phyloP scores from a whole-genome alignment of 2,888 invertebrate species.

The Meganola albula region DNA sequence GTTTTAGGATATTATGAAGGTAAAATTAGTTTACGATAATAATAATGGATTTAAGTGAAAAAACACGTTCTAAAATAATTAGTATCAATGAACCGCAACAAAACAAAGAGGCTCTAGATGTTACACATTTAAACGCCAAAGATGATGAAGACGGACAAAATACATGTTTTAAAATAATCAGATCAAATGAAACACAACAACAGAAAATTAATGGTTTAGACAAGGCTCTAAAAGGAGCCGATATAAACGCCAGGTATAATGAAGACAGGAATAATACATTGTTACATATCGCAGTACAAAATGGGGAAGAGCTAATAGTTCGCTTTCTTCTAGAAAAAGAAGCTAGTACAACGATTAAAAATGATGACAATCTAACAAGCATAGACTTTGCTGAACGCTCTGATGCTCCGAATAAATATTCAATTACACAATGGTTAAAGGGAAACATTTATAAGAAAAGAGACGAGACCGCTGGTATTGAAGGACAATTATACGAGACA shows the following conservation, averaged over 20 bases:
- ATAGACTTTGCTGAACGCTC: slow-evolving; percentile 18
- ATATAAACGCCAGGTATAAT: slow-evolving; percentile 28
- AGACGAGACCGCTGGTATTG: slow-evolving; percentile 21
- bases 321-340: slow-evolving; percentile 21
- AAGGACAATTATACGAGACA: slow-evolving; percentile 29
- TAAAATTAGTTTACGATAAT: too few species aligned
- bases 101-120: too few species aligned
- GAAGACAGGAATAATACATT: slow-evolving; percentile 25
- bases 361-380: slow-evolving; percentile 22
- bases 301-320: slow-evolving; percentile 19
- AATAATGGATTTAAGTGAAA: too few species aligned
- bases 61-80: too few species aligned
- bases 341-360: slow-evolving; percentile 17
- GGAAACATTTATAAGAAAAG: slow-evolving; percentile 17
- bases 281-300: slow-evolving; percentile 27
- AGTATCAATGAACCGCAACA: too few species aligned
- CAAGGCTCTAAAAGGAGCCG: slow-evolving; percentile 23
- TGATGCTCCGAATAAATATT: neutral
- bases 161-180: slow-evolving; percentile 20
- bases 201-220: slow-evolving; percentile 19
- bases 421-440: too few species aligned
- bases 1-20: too few species aligned
- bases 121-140: too few species aligned
- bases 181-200: slow-evolving; percentile 13
- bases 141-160: too few species aligned